Percentiles rank a stretch among this genome's conserved stretches.
Conservation (phyloP, 2,797 vertebrate species). For the Paratrypauchen microcephalus region DNA sequence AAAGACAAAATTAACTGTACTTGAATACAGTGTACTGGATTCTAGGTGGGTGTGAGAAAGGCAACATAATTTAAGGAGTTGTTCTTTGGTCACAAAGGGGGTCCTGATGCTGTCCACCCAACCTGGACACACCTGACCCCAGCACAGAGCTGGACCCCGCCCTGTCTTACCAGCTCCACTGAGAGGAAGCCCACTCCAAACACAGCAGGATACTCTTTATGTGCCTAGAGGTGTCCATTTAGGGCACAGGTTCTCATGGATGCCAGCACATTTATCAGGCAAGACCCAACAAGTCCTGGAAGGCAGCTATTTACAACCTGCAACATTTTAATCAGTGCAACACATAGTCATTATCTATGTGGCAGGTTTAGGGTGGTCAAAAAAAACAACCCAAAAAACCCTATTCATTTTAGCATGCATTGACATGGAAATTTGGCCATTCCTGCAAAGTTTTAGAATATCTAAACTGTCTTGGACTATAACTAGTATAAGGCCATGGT, state of each 20-base stretch:
- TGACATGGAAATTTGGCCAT: too few relatives aligned
- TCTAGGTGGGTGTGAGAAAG: not conserved
- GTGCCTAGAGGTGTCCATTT: constrained; percentile 26
- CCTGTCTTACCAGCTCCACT: constrained; percentile 20
- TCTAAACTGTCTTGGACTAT: not conserved
- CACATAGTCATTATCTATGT: not conserved
- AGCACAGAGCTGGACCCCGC: constrained; percentile 32
- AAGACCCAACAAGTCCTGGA: not conserved
- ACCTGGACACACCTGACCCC: constrained; percentile 50
- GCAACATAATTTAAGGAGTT: not conserved
- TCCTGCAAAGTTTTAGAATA: not conserved
- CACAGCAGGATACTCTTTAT: constrained; percentile 38
- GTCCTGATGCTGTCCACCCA: constrained; percentile 20
- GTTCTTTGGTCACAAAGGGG: not conserved
- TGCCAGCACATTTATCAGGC: not conserved
- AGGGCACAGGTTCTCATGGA: constrained; percentile 11
- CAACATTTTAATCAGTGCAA: not conserved
- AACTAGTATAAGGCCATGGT: not conserved
- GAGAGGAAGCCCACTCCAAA: constrained; percentile 33
- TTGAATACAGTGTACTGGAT: too few relatives aligned
- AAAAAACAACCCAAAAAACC: too few relatives aligned
- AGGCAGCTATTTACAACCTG: not conserved
- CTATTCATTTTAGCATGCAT: too few relatives aligned
- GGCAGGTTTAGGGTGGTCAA: not conserved
- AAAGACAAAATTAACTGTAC: too few relatives aligned